Evolutionary conservation across 2,113 vertebrate genomes (phyloP), one percentile per base, ranked within the genome.

Genomic region (Tetraodon nigroviridis): DNA sequence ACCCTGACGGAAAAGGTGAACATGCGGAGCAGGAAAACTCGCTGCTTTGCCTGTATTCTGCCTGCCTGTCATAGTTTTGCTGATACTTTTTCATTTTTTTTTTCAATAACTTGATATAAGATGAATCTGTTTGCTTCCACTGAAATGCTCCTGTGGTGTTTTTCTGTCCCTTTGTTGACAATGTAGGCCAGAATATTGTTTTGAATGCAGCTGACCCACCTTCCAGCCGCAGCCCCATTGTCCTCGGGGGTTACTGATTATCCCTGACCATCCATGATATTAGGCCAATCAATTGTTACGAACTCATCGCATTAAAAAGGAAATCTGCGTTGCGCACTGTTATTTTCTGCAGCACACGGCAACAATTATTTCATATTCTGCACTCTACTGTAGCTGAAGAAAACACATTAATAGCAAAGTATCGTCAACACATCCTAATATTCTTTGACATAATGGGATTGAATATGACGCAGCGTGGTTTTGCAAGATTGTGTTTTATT

Each of bases 201-300:
- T 42, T 55, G 44, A 67, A 51, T 73, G 32, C 65, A 75, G 78
- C 54, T 75, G 70, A 75, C 79, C 61, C 78, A 60, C 63, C 66
- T 84, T 72, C 73, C 62, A 71, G 53, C 51, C 67, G 58, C 70
- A 75, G 52, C 51, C 62, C 61, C 57, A 42, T 44, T 45, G 51
- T 68, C 85, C 74, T 60, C 13, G 4, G 77, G 81, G 67, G 50
- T 42, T 54, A 64, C 63, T 74, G 84, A 79, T 85, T 88, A 83
- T 83, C 72, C 75, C 67, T 64, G 64, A 37, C 69, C 71, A 51
- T 74, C 66, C 47, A 58, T 72, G 63, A 79, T 61, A 78, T 77
- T 82, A 76, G 63, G 71, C 67, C 73, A 55, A 21, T 51, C 64
- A 71, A 51, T 66, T 85, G 72, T 80, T 84, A 71, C 72, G 64